Evolutionary conservation across 2,888 invertebrate species (phyloP), one percentile per base, ranked within the genome.

Genomic region (Deilephila elpenor): DNA sequence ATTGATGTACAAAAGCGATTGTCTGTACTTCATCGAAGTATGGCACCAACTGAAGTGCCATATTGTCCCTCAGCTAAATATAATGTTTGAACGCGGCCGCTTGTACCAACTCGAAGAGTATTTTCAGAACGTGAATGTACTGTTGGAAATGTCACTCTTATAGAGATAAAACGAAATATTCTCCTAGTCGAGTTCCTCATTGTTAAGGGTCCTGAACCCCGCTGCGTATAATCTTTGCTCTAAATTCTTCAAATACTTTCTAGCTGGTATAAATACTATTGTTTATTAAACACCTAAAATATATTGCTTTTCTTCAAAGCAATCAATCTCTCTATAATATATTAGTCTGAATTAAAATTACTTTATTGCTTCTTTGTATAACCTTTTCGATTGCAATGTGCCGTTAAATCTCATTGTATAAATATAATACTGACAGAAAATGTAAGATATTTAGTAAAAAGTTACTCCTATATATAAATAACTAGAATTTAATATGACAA

Each of bases 61-160:
- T 64, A n/a, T 8, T n/a, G n/a, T 20, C 11, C 0, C 6, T 1
- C 0, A 5, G 20, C 67, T 67, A 67, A 67, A 67, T 64, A 64
- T 51, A 51, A 64, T 64, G 44, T 56, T n/a, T 0, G 56, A n/a
- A n/a, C 17, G 56, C 64, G 44, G 14, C 14, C 60, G 25, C 60
- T 6, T 25, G 20, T 44, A 44, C 67, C 67, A 67, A 67, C 67
- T 44, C 67, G 67, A 67, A 17, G 67, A 67, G 20, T 67, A 67
- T 67, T 67, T 67, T 67, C 20, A 25, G 34, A 77, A 60, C 29
- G 56, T 72, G 59, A 19, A 25, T 64, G 20, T 32, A 37, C 59
- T 71, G 44, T 44, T 72, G 11, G 44, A 59, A 29, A 67, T 67
- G 67, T 51, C 67, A 51, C 25, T 56, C 5, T 53, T 17, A 60